phyloP scores from a whole-genome alignment of 2,113 vertebrate genomes.

The Hiodon tergisus region DNA sequence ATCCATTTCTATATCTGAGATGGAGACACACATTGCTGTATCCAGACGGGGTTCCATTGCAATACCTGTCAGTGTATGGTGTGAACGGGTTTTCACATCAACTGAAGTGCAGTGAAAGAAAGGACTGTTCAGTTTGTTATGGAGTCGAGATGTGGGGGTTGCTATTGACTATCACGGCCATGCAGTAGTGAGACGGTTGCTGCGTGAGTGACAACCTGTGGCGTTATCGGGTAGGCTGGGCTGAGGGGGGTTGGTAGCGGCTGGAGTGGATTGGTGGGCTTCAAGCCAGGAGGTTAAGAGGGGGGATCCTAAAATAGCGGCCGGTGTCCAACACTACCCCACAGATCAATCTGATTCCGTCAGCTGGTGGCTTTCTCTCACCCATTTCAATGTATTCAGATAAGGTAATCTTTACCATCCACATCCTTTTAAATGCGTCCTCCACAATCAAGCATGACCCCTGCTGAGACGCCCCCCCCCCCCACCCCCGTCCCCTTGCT shows the following conservation, averaged over 20 bases:
- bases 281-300: constrained; percentile 39
- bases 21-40: too few relatives aligned
- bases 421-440: constrained; percentile 93
- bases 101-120: constrained; percentile 39
- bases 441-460: constrained; percentile 62
- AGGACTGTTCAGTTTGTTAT: constrained; percentile 18
- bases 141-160: constrained; percentile 10
- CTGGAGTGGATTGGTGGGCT: constrained; percentile 35
- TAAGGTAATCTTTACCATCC: constrained; percentile 96
- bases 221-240: constrained; percentile 61
- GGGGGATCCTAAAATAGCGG: constrained; percentile 60
- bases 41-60: background rate
- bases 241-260: constrained; percentile 28
- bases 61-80: background rate
- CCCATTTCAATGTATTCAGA: constrained; percentile 84
- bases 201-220: constrained; percentile 60
- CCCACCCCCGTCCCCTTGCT: background rate
- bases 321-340: constrained; percentile 56
- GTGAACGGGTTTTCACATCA: background rate
- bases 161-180: constrained; percentile 51
- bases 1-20: too few relatives aligned
- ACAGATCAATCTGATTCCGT: constrained; percentile 80
- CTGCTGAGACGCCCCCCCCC: constrained; percentile 50
- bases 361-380: constrained; percentile 76
- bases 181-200: constrained; percentile 59